Conservation (phyloP, 2,888 invertebrate species). For the Lasiommata megera region DNA sequence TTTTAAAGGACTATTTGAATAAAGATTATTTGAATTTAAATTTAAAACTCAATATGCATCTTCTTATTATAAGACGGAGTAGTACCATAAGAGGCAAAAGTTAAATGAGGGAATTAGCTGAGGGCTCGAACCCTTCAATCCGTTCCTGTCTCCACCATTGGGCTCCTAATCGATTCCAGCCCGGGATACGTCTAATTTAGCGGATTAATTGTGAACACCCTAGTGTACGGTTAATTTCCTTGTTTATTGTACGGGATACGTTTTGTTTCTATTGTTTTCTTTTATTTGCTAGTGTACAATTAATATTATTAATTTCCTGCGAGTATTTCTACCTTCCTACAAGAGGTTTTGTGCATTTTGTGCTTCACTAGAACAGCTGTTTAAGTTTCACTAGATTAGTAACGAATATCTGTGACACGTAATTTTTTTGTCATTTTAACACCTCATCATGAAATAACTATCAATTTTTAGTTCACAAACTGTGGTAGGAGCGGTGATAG, state of each 20-base stretch:
- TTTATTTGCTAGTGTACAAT: constrained; percentile 11
- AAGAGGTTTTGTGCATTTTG: too few relatives aligned
- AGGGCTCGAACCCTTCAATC: background rate
- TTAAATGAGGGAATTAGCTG: background rate
- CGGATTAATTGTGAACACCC: constrained; percentile 79
- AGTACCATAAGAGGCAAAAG: background rate
- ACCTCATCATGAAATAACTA: too few relatives aligned
- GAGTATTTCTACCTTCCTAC: background rate
- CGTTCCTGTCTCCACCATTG: constrained; percentile 1
- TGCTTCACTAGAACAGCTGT: too few relatives aligned
- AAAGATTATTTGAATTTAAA: too few relatives aligned
- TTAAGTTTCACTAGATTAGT: too few relatives aligned
- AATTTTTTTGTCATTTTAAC: too few relatives aligned
- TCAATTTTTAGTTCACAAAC: too few relatives aligned
- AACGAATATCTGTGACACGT: too few relatives aligned
- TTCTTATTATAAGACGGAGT: too few relatives aligned
- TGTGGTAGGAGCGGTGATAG: too few relatives aligned
- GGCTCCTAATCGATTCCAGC: constrained; percentile 13
- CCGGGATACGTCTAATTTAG: constrained; percentile 73
- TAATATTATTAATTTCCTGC: constrained; percentile 6
- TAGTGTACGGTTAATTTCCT: constrained; percentile 71
- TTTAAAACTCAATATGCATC: too few relatives aligned
- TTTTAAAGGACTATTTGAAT: too few relatives aligned
- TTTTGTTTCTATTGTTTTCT: constrained; percentile 28
- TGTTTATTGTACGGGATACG: constrained; percentile 63